These are phyloP conservation scores for Jacana jacana DNA, from an alignment of 2,113 vertebrate genomes.

Conservation along the genomic window DNA sequence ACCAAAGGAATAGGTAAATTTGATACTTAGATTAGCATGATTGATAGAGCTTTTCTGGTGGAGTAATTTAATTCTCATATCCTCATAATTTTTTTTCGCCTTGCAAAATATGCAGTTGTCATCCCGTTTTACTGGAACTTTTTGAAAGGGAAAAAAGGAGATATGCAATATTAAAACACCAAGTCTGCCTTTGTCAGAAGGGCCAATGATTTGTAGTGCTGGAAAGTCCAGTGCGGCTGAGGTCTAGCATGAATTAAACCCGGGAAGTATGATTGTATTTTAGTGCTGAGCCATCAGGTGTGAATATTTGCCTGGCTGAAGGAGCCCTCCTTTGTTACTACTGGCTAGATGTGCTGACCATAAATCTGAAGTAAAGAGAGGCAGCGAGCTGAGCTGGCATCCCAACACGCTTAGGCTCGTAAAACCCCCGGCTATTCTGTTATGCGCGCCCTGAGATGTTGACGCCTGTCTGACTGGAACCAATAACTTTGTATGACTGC, in stretches of 20 bases:
- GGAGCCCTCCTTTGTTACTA: background rate
- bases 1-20: background rate
- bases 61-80: background rate
- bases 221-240: background rate
- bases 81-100: background rate
- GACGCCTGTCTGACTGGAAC: background rate
- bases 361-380: constrained; percentile 16
- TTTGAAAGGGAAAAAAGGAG: background rate
- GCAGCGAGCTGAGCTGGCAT: background rate
- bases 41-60: background rate
- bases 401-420: background rate
- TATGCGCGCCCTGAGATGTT: background rate
- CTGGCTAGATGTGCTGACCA: background rate
- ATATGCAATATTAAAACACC: background rate
- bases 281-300: constrained; percentile 2
- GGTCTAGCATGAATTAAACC: background rate
- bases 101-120: background rate
- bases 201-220: background rate
- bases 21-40: background rate
- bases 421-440: background rate
- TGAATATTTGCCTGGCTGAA: background rate
- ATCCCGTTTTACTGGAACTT: background rate
- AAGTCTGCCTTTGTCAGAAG: background rate
- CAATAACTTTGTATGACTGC: background rate
- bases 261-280: background rate